Evolutionary conservation across 1,140 invertebrate species (phyloP), one percentile per base, ranked within the genome.

Genomic region (Calycopis cecrops): DNA sequence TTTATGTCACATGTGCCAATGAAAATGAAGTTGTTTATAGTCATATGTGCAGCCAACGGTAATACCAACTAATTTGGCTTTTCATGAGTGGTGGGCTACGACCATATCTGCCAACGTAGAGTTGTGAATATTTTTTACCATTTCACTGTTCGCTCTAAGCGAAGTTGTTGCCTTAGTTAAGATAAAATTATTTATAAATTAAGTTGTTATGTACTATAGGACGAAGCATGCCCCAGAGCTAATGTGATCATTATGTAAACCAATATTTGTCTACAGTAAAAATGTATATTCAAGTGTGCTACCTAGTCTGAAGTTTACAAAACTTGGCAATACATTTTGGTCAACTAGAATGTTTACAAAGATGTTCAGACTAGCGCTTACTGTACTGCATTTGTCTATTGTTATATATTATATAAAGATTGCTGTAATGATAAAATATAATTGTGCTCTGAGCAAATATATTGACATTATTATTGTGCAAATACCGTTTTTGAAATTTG

Each of bases 171-270:
- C 60, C 58, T 66, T 70, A 73, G 62, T 63, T 73, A 69, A 72
- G 68, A 60, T 65, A 52, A 76, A 78, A 61, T 57, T 64, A 68
- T 68, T 78, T 77, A 17, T 40, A n/a, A n/a, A n/a, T 28, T 28
- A 44, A 44, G 40, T 44, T 44, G 40, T 44, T 44, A 16, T 17
- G 17, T 9, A 16, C 72, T 65, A 53, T 51, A 48, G 28, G 68
- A 64, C 68, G 68, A 48, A 69, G 62, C 61, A 65, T 67, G 67
- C 65, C 64, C 67, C 52, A 28, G 73, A 75, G 68, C 65, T 76
- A 63, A 78, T 81, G 76, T 83, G 76, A 85, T 85, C 67, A 74
- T 79, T 71, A 57, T 76, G 62, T 73, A 62, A 58, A 17, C 9
- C 17, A 17, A 16, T 14, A 44, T 59, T 3, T 28, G 21, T 6